Evolutionary conservation across 35 echinoderm and acorn worm species (phyloP).

Genomic region (Eucidaris tribuloides): DNA sequence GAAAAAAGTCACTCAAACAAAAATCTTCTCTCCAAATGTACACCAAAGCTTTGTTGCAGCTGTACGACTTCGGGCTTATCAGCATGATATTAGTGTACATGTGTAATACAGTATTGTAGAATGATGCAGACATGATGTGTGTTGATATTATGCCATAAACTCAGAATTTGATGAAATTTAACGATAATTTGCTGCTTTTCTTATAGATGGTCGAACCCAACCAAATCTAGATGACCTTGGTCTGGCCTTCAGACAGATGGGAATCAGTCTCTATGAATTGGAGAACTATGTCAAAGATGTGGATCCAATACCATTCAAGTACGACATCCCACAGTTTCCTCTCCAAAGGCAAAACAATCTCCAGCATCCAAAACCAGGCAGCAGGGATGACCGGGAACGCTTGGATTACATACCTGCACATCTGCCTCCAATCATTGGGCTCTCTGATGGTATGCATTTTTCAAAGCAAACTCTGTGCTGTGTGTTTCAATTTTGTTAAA

Average conservation of each 20-base stretch:
- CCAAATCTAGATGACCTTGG: slow-evolving; percentile 84
- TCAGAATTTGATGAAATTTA: too few relatives aligned
- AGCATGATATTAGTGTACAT: too few relatives aligned
- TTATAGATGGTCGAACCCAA: slow-evolving; percentile 82
- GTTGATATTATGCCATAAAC: too few relatives aligned
- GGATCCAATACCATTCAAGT: slow-evolving; percentile 81
- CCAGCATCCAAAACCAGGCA: slow-evolving; percentile 74
- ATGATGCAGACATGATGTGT: too few relatives aligned
- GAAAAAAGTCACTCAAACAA: too few relatives aligned
- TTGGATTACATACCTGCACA: slow-evolving; percentile 85
- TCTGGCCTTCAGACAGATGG: slow-evolving; percentile 74
- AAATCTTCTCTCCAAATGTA: too few relatives aligned
- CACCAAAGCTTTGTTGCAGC: too few relatives aligned
- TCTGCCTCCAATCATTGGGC: slow-evolving; percentile 78
- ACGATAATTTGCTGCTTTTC: too few relatives aligned
- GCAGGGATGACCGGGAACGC: slow-evolving; percentile 78
- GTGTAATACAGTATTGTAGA: too few relatives aligned
- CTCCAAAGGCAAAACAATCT: slow-evolving; percentile 71
- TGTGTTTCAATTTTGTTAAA: too few relatives aligned
- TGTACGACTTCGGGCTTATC: too few relatives aligned
- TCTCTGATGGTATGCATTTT: slow-evolving; percentile 24
- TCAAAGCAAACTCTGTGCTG: too few relatives aligned
- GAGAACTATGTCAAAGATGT: slow-evolving; percentile 83
- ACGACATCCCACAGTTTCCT: slow-evolving; percentile 79
- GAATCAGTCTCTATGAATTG: slow-evolving; percentile 65